phyloP scores from a whole-genome alignment of 2,113 vertebrate genomes.

The Ciconia boyciana region DNA sequence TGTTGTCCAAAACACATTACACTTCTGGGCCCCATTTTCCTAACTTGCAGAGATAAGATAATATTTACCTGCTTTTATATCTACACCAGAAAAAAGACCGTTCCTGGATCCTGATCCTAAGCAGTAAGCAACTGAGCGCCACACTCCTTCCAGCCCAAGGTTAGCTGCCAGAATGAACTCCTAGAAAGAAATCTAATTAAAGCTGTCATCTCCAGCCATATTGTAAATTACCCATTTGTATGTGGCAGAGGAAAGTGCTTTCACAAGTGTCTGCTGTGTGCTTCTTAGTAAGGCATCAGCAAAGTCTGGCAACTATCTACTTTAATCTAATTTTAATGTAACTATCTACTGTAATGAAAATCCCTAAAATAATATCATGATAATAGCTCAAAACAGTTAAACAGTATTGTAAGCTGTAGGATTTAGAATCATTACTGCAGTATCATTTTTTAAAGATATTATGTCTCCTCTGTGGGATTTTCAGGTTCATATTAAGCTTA shows the following conservation, averaged over 20 bases:
- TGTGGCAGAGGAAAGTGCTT: neutral
- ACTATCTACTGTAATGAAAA: constrained; percentile 38
- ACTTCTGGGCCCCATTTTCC: neutral
- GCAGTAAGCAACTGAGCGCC: neutral
- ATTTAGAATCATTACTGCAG: constrained; percentile 4
- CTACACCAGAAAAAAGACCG: neutral
- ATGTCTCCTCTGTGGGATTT: constrained; percentile 36
- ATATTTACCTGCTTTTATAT: neutral
- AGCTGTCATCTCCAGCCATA: constrained; percentile 13
- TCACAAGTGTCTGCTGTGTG: neutral
- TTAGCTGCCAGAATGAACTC: neutral
- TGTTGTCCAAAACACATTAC: neutral
- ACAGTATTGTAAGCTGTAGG: neutral
- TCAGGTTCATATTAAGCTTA: constrained; percentile 38
- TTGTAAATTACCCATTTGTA: neutral
- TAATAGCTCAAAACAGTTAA: constrained; percentile 34
- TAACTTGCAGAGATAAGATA: neutral
- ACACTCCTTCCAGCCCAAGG: neutral
- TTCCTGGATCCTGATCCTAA: neutral
- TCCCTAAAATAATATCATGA: constrained; percentile 38
- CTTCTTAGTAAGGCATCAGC: neutral
- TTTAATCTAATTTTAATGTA: constrained; percentile 37
- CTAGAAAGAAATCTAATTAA: constrained; percentile 17
- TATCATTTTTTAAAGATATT: constrained; percentile 8
- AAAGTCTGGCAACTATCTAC: constrained; percentile 10